A percentile compares a stretch with the other conserved stretches of the same genome.
phyloP scores from a whole-genome alignment of 2,113 vertebrate genomes.

The Apistogramma diplotaenia region DNA sequence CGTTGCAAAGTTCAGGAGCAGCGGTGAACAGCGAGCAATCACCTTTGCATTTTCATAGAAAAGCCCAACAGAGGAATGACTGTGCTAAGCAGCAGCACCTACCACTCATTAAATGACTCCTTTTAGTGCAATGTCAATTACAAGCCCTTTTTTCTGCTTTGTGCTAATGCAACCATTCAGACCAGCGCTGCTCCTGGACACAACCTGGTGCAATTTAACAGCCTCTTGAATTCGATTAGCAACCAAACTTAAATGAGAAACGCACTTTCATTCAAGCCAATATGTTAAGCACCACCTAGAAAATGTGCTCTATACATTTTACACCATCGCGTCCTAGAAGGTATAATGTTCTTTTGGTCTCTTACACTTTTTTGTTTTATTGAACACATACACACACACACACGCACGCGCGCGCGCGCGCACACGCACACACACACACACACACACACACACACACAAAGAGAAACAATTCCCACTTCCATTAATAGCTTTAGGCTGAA shows the following conservation, averaged over 20 bases:
- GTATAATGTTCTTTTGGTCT: neutral
- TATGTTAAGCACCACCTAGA: neutral
- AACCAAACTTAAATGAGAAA: neutral
- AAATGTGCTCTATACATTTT: neutral
- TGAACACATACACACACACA: neutral
- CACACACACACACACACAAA: no score
- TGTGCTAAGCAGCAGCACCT: neutral
- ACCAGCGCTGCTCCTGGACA: neutral
- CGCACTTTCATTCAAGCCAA: neutral
- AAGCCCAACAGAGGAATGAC: neutral
- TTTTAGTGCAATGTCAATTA: neutral
- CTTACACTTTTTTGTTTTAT: neutral
- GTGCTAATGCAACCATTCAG: neutral
- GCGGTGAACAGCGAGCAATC: neutral
- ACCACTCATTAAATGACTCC: neutral
- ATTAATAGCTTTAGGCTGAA: constrained; percentile 27
- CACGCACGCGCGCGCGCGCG: neutral
- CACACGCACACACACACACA: neutral
- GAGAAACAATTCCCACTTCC: constrained; percentile 9
- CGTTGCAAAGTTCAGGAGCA: neutral
- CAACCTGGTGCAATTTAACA: neutral
- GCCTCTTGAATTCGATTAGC: neutral
- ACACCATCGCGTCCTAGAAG: neutral
- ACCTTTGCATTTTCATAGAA: neutral
- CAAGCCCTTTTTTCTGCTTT: neutral